Evolutionary conservation across 2,113 vertebrate genomes (phyloP).

Genomic region (Xiphorhynchus elegans): DNA sequence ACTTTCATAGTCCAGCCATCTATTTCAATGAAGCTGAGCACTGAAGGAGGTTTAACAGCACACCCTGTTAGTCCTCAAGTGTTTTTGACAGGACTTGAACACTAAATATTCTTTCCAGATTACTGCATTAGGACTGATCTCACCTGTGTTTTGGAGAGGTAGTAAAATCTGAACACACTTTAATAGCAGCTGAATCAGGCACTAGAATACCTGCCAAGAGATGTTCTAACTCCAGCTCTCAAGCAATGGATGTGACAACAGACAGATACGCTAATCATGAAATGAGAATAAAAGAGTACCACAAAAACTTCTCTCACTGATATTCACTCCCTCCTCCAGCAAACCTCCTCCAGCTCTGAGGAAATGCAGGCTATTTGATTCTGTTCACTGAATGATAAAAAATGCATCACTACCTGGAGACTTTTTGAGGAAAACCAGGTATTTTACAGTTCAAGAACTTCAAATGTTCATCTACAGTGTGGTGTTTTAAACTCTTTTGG

Average conservation of each 20-base stretch:
- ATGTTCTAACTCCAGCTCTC: not conserved
- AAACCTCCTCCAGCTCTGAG: not conserved
- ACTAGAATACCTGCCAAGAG: not conserved
- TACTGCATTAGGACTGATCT: not conserved
- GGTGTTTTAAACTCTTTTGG: not conserved
- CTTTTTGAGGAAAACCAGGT: not conserved
- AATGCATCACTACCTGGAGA: not conserved
- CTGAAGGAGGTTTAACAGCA: not conserved
- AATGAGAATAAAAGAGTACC: not conserved
- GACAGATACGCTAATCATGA: not conserved
- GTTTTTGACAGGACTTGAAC: not conserved
- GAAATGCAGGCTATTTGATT: not conserved
- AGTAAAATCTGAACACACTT: not conserved
- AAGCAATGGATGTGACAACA: not conserved
- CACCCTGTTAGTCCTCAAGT: not conserved
- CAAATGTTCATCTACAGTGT: not conserved
- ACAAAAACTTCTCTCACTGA: not conserved
- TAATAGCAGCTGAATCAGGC: not conserved
- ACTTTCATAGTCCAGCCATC: constrained; percentile 1
- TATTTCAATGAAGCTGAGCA: constrained; percentile 3
- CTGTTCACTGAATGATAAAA: not conserved
- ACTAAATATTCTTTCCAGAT: not conserved
- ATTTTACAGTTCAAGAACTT: not conserved
- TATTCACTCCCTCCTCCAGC: not conserved
- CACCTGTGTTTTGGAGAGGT: rapidly evolving